Percentiles rank a stretch among this genome's conserved stretches.
phyloP scores from a whole-genome alignment of 2,888 invertebrate genomes.

The Epirrhoe tristata region DNA sequence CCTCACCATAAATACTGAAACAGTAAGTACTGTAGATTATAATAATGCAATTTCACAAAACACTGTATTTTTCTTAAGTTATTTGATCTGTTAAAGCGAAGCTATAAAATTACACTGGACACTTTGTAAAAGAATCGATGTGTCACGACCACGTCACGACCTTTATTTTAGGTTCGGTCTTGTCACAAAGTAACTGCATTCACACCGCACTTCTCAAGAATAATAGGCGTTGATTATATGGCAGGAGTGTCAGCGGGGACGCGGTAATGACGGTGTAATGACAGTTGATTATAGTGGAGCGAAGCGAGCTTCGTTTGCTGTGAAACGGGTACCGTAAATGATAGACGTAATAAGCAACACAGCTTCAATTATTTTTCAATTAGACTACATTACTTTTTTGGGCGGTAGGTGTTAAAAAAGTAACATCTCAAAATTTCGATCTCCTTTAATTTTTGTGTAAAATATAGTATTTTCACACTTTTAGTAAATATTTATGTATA shows the following conservation, averaged over 20 bases:
- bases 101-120: neutral
- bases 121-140: neutral
- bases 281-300: constrained; percentile 30
- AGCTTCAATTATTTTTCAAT: too few species aligned
- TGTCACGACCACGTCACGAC: constrained; percentile 3
- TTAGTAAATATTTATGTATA: too few species aligned
- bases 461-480: too few species aligned
- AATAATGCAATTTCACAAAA: neutral
- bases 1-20: too few species aligned
- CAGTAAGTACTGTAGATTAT: too few species aligned
- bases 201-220: constrained; percentile 32
- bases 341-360: neutral
- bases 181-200: constrained; percentile 30
- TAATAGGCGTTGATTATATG: constrained; percentile 61
- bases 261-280: constrained; percentile 32
- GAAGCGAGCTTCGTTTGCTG: neutral
- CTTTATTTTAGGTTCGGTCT: constrained; percentile 15
- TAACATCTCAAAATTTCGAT: too few species aligned
- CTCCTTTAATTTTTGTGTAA: too few species aligned
- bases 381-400: too few species aligned
- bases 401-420: too few species aligned
- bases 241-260: constrained; percentile 58
- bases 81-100: neutral
- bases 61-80: neutral
- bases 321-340: neutral